Base-by-base conservation (phyloP, 2,797 vertebrate species). In the Gallinago nigripennis region DNA sequence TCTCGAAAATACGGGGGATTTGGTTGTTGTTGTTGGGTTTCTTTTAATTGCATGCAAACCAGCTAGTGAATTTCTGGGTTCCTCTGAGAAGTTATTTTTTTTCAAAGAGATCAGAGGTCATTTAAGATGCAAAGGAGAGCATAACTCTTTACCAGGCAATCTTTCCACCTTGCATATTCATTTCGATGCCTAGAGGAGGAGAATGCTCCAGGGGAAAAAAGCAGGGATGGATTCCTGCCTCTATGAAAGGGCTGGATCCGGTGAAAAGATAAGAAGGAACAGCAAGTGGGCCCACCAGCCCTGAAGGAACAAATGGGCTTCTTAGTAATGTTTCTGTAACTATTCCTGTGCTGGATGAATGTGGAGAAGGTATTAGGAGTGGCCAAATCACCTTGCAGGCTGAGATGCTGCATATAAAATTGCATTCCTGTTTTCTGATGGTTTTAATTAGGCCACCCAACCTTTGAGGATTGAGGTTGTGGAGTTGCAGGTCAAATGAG, bases 101-200 rank as follows among this genome's bases (percentile, higher is more conserved):
- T 66, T n/a, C 73, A 43, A 56, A 35, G 46, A 90, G 41, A 90
- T 77, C 33, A 17, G 84, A 25, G 57, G 65, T 89, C 61, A 50
- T 88, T 94, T 90, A 73, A 65, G 64, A 75, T 90, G 64, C 57
- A 88, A 88, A 95, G 37, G 53, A 88, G 77, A 92, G 54, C 53
- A 39, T 23, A 35, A 69, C 39, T 79, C 91, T 94, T 46, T 72
- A 63, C 68, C 70, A 50, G 70, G 48, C 75, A 68, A 50, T 90
- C 91, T 95, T 86, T 71, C 95, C 45, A 80, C 78, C 90, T 94
- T 85, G 71, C 68, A 92, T 96, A 95, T 94, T 94, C 92, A 95
- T 94, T 88, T 82, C 0, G 2, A 7, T 46, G 63, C 39, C 80
- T 73, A 13, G 24, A 86, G 56, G 30, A 75, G 33, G n/a, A 79